Conservation (phyloP, 1,140 invertebrate genomes). For the Dreissena rostriformis region DNA sequence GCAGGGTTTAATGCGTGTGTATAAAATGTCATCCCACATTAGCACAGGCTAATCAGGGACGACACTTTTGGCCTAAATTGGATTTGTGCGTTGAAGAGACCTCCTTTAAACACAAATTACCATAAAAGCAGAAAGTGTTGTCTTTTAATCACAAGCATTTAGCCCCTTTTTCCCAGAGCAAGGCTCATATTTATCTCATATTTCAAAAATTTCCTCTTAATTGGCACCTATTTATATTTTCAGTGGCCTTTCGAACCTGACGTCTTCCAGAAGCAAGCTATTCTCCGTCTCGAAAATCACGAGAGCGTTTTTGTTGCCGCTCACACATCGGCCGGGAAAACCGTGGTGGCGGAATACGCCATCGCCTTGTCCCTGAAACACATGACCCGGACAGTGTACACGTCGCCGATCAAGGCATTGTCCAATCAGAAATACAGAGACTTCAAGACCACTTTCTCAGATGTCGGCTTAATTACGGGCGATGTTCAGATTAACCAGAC, state of each 20-base stretch:
- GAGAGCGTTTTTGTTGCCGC: constrained; percentile 99
- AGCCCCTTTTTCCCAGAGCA: too few species aligned
- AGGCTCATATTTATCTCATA: too few species aligned
- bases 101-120: too few species aligned
- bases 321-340: constrained; percentile 99
- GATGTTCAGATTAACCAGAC: constrained; percentile 97
- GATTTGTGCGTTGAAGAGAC: too few species aligned
- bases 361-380: constrained; percentile 94
- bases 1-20: too few species aligned
- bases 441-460: constrained; percentile 93
- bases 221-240: constrained; percentile 24
- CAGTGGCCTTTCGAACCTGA: constrained; percentile 97
- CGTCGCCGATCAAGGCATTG: constrained; percentile 99
- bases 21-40: too few species aligned
- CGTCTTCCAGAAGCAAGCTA: constrained; percentile 98
- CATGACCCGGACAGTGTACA: constrained; percentile 98
- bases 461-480: constrained; percentile 97
- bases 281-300: constrained; percentile 95
- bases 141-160: too few species aligned
- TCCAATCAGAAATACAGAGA: constrained; percentile 99
- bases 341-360: constrained; percentile 99
- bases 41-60: too few species aligned
- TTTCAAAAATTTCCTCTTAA: too few species aligned
- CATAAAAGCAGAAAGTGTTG: too few species aligned
- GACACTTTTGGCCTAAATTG: too few species aligned